These are phyloP conservation scores for Ara ararauna DNA, from an alignment of 2,797 vertebrate species.

Conservation along the genomic window DNA sequence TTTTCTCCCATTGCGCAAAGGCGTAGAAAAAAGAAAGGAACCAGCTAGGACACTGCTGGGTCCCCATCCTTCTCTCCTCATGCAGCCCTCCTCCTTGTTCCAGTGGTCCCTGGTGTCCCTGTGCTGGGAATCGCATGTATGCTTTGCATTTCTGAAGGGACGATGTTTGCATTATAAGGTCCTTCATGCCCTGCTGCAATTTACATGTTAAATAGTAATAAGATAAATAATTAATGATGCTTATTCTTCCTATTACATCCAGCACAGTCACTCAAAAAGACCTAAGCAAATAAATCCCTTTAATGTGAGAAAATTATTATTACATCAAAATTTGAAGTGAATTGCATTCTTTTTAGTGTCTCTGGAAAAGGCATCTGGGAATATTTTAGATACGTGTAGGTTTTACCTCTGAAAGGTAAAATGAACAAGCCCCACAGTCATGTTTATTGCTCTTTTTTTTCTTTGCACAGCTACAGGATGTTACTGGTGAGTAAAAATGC, in stretches of 20 bases:
- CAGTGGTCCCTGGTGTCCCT: rapidly evolving
- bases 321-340: not conserved
- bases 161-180: not conserved
- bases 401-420: not conserved
- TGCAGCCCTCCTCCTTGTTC: not conserved
- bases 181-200: not conserved
- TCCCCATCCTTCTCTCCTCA: not conserved
- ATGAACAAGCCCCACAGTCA: not conserved
- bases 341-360: not conserved
- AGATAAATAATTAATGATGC: not conserved
- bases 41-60: not conserved
- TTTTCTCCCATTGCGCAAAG: not conserved
- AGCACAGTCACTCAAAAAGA: not conserved
- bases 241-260: not conserved
- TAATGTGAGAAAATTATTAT: not conserved
- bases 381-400: not conserved
- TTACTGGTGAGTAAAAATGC: not conserved
- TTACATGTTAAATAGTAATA: not conserved
- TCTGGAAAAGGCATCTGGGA: not conserved
- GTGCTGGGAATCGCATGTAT: rapidly evolving
- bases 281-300: not conserved
- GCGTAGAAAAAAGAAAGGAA: not conserved
- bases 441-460: not conserved
- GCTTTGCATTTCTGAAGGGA: not conserved
- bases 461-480: not conserved